Evolutionary conservation across 2,888 invertebrate genomes (phyloP).

Genomic region (Syrista parreyssii): DNA sequence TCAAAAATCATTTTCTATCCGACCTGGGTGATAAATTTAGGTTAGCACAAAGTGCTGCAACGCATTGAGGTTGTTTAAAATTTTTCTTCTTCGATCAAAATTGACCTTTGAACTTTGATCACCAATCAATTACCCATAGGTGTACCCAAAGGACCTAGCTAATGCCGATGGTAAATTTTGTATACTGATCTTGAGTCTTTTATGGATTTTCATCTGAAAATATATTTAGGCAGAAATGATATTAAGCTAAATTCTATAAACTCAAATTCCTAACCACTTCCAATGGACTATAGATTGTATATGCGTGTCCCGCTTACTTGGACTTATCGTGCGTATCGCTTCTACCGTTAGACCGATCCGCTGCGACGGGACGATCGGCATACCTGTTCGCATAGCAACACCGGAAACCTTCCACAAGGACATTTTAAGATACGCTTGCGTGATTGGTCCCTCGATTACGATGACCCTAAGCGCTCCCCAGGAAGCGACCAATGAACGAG

Average conservation of each 20-base stretch:
- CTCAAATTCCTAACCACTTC: neutral
- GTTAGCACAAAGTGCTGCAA: neutral
- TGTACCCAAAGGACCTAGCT: neutral
- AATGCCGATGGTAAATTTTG: neutral
- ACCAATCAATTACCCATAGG: neutral
- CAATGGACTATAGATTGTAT: neutral
- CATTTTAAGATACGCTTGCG: neutral
- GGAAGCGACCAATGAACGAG: conserved; percentile 3
- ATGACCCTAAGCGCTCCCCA: neutral
- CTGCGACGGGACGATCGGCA: conserved; percentile 30
- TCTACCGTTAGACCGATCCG: conserved; percentile 54
- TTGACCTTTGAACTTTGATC: neutral
- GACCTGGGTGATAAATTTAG: neutral
- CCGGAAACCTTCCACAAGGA: conserved; percentile 35
- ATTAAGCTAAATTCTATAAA: neutral
- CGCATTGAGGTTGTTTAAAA: neutral
- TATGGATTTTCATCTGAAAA: neutral
- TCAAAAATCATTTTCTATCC: neutral
- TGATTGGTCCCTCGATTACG: neutral
- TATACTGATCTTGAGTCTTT: neutral
- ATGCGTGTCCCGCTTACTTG: neutral
- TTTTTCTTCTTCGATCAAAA: neutral
- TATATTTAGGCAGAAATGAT: neutral
- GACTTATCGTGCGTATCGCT: conserved; percentile 29
- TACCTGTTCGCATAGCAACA: conserved; percentile 38